These are phyloP conservation scores for Echiichthys vipera DNA, from an alignment of 2,797 vertebrate species.

Conservation along the genomic window DNA sequence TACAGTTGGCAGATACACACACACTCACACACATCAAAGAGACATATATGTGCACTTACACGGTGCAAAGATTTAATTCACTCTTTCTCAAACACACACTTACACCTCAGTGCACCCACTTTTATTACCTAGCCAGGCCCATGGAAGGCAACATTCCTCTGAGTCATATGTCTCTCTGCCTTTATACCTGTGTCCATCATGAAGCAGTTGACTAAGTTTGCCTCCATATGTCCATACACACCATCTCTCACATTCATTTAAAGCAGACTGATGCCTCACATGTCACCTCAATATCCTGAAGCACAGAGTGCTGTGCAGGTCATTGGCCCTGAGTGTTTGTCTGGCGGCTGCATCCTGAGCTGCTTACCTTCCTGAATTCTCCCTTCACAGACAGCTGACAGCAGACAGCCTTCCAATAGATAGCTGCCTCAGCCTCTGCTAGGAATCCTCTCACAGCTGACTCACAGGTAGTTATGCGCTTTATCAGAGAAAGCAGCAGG, in stretches of 20 bases:
- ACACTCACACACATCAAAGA: slow-evolving; percentile 5
- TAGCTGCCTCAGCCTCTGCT: slow-evolving; percentile 21
- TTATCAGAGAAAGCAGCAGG: slow-evolving; percentile 33
- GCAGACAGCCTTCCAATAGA: slow-evolving; percentile 33
- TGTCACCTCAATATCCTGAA: slow-evolving; percentile 36
- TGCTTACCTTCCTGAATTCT: slow-evolving; percentile 33
- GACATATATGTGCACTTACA: too few relatives aligned
- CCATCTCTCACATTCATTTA: slow-evolving; percentile 6
- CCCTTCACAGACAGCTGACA: slow-evolving; percentile 45
- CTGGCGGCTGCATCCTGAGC: slow-evolving; percentile 34
- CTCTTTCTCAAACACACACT: slow-evolving; percentile 28
- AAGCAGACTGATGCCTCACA: slow-evolving; percentile 18
- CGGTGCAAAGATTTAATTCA: slow-evolving; percentile 20
- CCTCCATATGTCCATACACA: neutral
- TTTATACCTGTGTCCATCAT: slow-evolving; percentile 37
- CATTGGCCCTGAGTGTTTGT: slow-evolving; percentile 39
- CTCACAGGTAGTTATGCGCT: slow-evolving; percentile 29
- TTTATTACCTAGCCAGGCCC: slow-evolving; percentile 25
- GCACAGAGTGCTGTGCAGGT: slow-evolving; percentile 4
- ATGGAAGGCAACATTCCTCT: slow-evolving; percentile 58
- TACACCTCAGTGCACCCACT: slow-evolving; percentile 33
- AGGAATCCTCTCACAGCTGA: slow-evolving; percentile 27
- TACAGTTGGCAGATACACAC: slow-evolving; percentile 2
- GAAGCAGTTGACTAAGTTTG: slow-evolving; percentile 14
- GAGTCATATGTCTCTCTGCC: slow-evolving; percentile 34